These are phyloP conservation scores for Cyphomyrmex costatus DNA, from an alignment of 1,140 invertebrate genomes.

Conservation along the genomic window DNA sequence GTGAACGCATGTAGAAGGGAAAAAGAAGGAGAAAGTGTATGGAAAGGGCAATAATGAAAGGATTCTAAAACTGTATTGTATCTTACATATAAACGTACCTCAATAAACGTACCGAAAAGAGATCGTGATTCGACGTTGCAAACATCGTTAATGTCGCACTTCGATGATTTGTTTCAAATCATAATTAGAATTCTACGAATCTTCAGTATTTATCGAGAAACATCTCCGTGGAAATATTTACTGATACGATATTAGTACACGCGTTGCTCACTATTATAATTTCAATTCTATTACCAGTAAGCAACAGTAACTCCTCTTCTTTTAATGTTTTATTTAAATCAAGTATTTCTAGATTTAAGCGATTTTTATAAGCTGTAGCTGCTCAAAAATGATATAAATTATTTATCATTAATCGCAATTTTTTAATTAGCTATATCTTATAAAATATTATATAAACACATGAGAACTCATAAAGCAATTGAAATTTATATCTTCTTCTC, in stretches of 20 bases:
- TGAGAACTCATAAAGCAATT: not conserved
- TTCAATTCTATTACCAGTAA: not conserved
- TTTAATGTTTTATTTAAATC: constrained; percentile 3
- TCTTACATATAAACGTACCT: constrained; percentile 7
- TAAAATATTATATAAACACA: not conserved
- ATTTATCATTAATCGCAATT: not conserved
- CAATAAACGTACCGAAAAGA: constrained; percentile 16
- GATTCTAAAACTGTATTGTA: constrained; percentile 20
- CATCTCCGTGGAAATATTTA: constrained; percentile 10
- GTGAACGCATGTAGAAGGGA: constrained; percentile 12
- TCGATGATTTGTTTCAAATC: constrained; percentile 1
- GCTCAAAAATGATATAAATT: not conserved
- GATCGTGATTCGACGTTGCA: constrained; percentile 2
- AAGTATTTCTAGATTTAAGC: not conserved
- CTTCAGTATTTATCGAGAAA: not conserved
- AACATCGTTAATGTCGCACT: constrained; percentile 1
- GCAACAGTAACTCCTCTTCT: not conserved
- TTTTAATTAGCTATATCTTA: not conserved
- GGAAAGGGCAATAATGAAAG: not conserved
- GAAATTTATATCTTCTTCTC: not conserved
- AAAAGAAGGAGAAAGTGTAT: not conserved
- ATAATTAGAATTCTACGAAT: not conserved
- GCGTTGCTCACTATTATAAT: not conserved
- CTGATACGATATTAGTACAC: not conserved
- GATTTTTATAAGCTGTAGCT: not conserved